Conservation (phyloP, 2,113 vertebrate genomes). For the Oxygymnocypris stewartii region DNA sequence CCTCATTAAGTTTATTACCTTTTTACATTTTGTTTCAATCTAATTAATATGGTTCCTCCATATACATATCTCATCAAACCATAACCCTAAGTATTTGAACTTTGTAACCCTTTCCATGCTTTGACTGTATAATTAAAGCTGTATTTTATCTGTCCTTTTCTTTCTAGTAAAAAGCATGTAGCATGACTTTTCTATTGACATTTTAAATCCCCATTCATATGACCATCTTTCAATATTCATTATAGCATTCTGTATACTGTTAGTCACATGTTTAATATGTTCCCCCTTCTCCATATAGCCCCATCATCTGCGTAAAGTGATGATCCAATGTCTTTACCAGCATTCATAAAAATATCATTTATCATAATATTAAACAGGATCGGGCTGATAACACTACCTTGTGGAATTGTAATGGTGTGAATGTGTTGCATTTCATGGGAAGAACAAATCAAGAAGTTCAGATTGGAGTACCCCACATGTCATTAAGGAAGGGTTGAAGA, state of each 20-base stretch:
- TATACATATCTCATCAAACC: neutral
- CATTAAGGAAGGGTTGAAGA: too few relatives aligned
- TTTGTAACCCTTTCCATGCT: neutral
- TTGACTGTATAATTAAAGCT: neutral
- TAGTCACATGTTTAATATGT: neutral
- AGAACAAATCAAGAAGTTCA: too few relatives aligned
- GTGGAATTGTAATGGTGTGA: too few relatives aligned
- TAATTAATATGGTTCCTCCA: neutral
- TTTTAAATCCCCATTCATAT: neutral
- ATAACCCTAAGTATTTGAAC: neutral
- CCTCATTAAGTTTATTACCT: neutral
- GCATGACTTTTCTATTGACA: too few relatives aligned
- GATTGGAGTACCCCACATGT: too few relatives aligned
- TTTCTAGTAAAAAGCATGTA: too few relatives aligned
- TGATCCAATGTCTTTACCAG: too few relatives aligned
- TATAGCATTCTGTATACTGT: neutral
- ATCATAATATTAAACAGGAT: neutral
- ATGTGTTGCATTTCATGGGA: too few relatives aligned
- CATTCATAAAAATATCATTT: too few relatives aligned
- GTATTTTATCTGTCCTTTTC: neutral
- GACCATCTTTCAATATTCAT: neutral
- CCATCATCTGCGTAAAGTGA: too few relatives aligned
- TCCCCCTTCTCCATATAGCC: too few relatives aligned
- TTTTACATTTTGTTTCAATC: neutral
- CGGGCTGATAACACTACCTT: too few relatives aligned